Evolutionary conservation across 2,888 invertebrate species (phyloP), one percentile per base, ranked within the genome.

Genomic region (Antheraea yamamai): DNA sequence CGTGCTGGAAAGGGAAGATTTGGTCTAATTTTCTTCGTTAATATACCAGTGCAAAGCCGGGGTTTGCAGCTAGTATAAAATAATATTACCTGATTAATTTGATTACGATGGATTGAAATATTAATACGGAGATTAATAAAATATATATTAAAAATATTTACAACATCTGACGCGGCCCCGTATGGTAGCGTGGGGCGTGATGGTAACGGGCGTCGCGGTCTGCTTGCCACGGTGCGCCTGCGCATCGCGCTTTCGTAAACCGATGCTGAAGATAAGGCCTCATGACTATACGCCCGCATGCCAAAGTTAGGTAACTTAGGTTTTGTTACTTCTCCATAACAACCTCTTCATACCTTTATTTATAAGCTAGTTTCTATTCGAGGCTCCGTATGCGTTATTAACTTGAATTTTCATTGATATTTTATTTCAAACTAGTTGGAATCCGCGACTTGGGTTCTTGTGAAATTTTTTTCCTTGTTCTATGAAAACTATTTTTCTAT

Each of bases 181-280:
- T 61, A 64, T 75, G 7, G 72, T 35, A 73, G 74, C 78, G 81
- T 81, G 78, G 77, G 73, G 76, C 78, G 79, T 73, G 81, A 78
- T 79, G 80, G 79, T 87, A 88, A 88, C 89, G 86, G 86, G 81
- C 87, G 93, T 92, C 86, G 82, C 92, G 90, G 82, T 90, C 92
- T 90, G 92, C 87, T 91, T 90, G 85, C 82, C 81, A 82, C 82
- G 81, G 82, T 84, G 82, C 79, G 79, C 81, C 77, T 81, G 82
- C 83, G 84, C 88, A 81, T 81, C 78, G 80, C 85, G 88, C 92
- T 92, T 91, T 92, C 91, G 89, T 90, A 92, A 92, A 79, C 84
- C 81, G 92, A 93, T 93, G 90, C 91, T 88, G 87, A 85, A 86
- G 93, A 93, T 93, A 93, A 89, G 79, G 76, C 81, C 75, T 80